Evolutionary conservation across 1,140 invertebrate species (phyloP), one percentile per base, ranked within the genome.

Genomic region (Aphelinus certus): DNA sequence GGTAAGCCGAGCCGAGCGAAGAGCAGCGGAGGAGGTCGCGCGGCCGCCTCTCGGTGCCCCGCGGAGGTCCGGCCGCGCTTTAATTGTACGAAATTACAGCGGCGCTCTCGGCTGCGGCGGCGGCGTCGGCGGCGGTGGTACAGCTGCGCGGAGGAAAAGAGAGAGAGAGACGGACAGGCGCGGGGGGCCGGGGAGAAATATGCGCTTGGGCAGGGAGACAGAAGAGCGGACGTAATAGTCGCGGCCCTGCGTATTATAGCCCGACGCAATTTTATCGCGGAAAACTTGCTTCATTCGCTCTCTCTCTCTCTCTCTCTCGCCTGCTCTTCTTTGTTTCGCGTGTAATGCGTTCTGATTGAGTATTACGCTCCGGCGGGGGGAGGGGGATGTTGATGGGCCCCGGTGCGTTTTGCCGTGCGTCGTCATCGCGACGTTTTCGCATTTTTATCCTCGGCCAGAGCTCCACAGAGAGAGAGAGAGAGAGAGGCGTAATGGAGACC

Each of bases 71-170:
- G 70, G 53, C 64, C 65, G 3, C 53, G 69, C 70, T 76, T 76
- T 76, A 76, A 76, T 76, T 76, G 75, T 76, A 76, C 75, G 70
- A 72, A 76, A 76, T 76, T 76, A 76, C 75, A 76, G 75, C 69
- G 45, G 70, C 46, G 61, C 61, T 43, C 45, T 7, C 58, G 26
- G 26, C 26, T 26, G 58, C 56, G 60, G 68, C 69, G 26, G 26
- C 26, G 26, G 26, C 26, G 26, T 26, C 26, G 26, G 26, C 26
- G 26, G 26, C 26, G 26, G 26, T 26, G 26, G 26, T 26, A 26
- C 26, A 26, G 26, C 26, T 26, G 26, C 26, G 26, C 26, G 26
- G 26, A 26, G 26, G 26, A 26, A 26, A 0, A 26, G 26, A 75
- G 70, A 71, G 70, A 75, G 10, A 60, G n/a, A 7, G 57, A 6